phyloP scores from a whole-genome alignment of 2,797 vertebrate species.

The Gambelia wislizenii region DNA sequence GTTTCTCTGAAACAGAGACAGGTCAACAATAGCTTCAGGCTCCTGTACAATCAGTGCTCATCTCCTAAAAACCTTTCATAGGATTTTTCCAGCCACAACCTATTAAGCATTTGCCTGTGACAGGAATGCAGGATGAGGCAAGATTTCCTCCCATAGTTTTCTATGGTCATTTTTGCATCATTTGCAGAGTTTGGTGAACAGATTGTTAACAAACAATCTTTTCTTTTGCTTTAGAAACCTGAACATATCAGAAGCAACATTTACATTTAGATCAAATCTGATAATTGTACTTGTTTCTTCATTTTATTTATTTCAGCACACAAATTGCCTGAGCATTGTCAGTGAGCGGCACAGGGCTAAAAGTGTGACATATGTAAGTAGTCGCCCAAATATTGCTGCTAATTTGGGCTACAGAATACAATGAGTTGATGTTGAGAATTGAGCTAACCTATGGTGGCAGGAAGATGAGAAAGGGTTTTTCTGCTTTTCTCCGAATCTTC shows the following conservation, averaged over 20 bases:
- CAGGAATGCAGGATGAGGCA: slow-evolving; percentile 53
- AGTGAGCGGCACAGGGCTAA: slow-evolving; percentile 33
- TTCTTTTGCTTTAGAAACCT: slow-evolving; percentile 53
- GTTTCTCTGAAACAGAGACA: slow-evolving; percentile 71
- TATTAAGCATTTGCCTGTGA: slow-evolving; percentile 66
- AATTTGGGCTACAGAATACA: slow-evolving; percentile 11
- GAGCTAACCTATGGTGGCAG: slow-evolving; percentile 7
- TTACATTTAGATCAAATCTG: slow-evolving; percentile 32
- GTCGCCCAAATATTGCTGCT: not conserved
- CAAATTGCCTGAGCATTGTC: slow-evolving; percentile 27
- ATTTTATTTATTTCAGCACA: slow-evolving; percentile 22
- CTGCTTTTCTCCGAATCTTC: not conserved
- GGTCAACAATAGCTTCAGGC: slow-evolving; percentile 71
- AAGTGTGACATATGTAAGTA: slow-evolving; percentile 17
- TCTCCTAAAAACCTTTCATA: slow-evolving; percentile 72
- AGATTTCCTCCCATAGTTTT: slow-evolving; percentile 48
- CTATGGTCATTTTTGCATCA: not conserved
- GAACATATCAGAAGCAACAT: slow-evolving; percentile 48
- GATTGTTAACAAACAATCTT: slow-evolving; percentile 42
- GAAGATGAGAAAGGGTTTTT: not conserved
- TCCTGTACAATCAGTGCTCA: slow-evolving; percentile 67
- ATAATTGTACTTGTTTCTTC: slow-evolving; percentile 27
- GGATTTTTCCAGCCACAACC: slow-evolving; percentile 72
- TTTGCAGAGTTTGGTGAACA: slow-evolving; percentile 33
- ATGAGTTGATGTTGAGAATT: slow-evolving; percentile 32